Evolutionary conservation across 2,113 vertebrate species (phyloP).

Genomic region (Tamias sibiricus): DNA sequence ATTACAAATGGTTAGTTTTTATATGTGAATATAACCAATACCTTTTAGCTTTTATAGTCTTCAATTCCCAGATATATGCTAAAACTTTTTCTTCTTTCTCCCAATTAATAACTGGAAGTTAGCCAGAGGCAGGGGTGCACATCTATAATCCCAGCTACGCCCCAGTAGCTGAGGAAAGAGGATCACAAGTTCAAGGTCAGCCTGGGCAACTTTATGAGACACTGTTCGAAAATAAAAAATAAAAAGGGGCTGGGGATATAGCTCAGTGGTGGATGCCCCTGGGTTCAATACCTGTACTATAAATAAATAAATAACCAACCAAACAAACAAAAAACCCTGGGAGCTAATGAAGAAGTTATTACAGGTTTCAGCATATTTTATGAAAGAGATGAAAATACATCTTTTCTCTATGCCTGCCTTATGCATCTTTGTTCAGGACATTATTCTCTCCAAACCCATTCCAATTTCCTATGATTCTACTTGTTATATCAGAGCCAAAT

Average conservation of each 20-base stretch:
- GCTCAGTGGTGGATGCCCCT: neutral
- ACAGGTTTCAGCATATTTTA: neutral
- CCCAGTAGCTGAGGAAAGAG: neutral
- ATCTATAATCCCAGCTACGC: neutral
- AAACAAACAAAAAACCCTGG: neutral
- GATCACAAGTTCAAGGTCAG: neutral
- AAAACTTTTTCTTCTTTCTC: constrained; percentile 45
- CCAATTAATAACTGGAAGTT: constrained; percentile 28
- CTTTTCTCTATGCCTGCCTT: neutral
- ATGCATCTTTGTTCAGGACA: neutral
- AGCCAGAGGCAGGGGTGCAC: neutral
- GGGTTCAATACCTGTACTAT: neutral
- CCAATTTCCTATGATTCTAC: neutral
- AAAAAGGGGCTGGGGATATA: neutral
- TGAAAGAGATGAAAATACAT: neutral
- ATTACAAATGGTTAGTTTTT: too few relatives aligned
- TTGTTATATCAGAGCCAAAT: neutral
- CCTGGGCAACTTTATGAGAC: neutral
- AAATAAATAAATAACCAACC: too few relatives aligned
- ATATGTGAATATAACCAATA: neutral
- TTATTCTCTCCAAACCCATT: neutral
- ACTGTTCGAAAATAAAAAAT: neutral
- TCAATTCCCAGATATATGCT: constrained; percentile 29
- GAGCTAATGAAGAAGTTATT: neutral
- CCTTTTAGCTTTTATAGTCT: constrained; percentile 5